Evolutionary conservation across 1,140 invertebrate species (phyloP).

Genomic region (Euschistus heros): DNA sequence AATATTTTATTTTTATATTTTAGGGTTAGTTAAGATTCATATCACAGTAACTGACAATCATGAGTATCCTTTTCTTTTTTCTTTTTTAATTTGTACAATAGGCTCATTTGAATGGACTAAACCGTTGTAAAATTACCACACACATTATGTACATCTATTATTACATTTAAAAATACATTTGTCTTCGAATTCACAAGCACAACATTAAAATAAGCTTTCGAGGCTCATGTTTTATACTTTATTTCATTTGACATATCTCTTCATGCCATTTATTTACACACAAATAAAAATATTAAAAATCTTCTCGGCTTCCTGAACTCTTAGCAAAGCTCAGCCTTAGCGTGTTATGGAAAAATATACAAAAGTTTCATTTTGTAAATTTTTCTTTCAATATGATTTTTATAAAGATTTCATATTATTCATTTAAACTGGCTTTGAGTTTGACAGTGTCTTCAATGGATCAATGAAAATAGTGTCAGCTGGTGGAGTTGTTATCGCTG

Average conservation of each 20-base stretch:
- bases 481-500: not conserved
- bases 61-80: constrained; percentile 11
- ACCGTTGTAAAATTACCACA: constrained; percentile 1
- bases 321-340: too few species aligned
- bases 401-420: too few species aligned
- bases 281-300: too few species aligned
- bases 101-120: not conserved
- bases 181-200: not conserved
- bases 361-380: too few species aligned
- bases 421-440: constrained; percentile 18
- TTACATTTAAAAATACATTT: constrained; percentile 3
- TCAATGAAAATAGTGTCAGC: constrained; percentile 16
- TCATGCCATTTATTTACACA: too few species aligned
- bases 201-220: not conserved
- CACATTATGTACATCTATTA: not conserved
- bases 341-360: too few species aligned
- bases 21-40: not conserved
- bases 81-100: constrained; percentile 9
- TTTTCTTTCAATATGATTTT: too few species aligned
- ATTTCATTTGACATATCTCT: too few species aligned
- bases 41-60: constrained; percentile 8
- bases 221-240: not conserved
- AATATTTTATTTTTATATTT: not conserved
- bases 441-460: constrained; percentile 20
- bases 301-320: too few species aligned